A percentile compares a stretch with the other conserved stretches of the same genome.
Conservation (phyloP, 2,888 invertebrate species). For the Strigamia transsilvanica region DNA sequence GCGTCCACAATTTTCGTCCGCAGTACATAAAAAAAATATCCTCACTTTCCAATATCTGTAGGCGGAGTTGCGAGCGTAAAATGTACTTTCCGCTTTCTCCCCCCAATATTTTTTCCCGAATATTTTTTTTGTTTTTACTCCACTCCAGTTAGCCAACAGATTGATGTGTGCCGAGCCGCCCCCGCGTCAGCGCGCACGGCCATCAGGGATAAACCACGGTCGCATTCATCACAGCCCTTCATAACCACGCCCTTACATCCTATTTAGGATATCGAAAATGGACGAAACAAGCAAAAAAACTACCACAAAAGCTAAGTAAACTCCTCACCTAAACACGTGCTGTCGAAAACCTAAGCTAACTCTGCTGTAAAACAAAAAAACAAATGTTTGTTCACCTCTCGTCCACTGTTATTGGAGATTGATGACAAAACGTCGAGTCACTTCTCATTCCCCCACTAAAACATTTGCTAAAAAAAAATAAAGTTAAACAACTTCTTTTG, state of each 20-base stretch:
- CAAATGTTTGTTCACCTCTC: conserved; percentile 3
- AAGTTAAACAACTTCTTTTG: not conserved
- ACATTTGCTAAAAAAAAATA: not conserved
- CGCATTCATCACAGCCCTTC: conserved; percentile 33
- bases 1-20: not conserved
- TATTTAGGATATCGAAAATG: conserved; percentile 7
- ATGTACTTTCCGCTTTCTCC: conserved; percentile 35
- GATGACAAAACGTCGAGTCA: conserved; percentile 46
- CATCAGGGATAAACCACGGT: conserved; percentile 47
- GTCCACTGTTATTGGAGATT: conserved; percentile 11
- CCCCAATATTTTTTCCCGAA: conserved; percentile 14
- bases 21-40: not conserved
- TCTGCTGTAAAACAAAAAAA: not conserved
- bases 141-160: not conserved
- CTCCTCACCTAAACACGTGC: conserved; percentile 38
- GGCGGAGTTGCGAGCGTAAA: not conserved
- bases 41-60: conserved; percentile 30
- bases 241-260: conserved; percentile 42
- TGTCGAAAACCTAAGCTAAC: not conserved
- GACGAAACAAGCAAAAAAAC: not conserved
- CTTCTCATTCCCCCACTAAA: conserved; percentile 14
- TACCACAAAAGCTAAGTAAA: conserved; percentile 2
- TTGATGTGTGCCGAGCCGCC: conserved; percentile 37
- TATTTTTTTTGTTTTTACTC: conserved; percentile 12
- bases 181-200: conserved; percentile 47